These are phyloP conservation scores for Chamaea fasciata DNA, from an alignment of 2,113 vertebrate species.

Conservation along the genomic window DNA sequence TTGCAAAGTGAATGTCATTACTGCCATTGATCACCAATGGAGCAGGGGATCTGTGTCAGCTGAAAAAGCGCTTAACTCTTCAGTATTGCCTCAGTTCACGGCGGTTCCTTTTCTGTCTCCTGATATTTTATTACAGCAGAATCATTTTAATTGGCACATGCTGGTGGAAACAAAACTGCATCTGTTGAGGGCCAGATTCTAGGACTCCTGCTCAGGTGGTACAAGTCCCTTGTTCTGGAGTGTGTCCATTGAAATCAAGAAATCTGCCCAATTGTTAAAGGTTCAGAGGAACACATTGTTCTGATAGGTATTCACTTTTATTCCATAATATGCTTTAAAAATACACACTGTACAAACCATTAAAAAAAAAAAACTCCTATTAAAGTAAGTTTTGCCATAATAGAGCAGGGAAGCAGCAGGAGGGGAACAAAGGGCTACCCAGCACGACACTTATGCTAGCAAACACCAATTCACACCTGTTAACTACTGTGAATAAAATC, in stretches of 20 bases:
- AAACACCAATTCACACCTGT: conserved; percentile 67
- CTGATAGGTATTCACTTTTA: conserved; percentile 56
- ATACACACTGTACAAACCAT: conserved; percentile 58
- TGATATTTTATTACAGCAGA: conserved; percentile 54
- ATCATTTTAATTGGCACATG: conserved; percentile 65
- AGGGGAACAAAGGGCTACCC: conserved; percentile 62
- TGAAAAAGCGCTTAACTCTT: conserved; percentile 13
- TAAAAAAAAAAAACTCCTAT: conserved; percentile 46
- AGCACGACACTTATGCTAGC: conserved; percentile 54
- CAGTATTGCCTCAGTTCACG: conserved; percentile 13
- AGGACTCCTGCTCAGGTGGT: conserved; percentile 40
- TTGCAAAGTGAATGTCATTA: conserved; percentile 45
- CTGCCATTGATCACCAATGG: conserved; percentile 10
- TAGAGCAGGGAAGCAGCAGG: conserved; percentile 58
- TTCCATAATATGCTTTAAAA: conserved; percentile 63
- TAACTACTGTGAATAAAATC: conserved; percentile 67
- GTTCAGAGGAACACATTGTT: conserved; percentile 60
- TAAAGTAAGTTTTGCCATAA: conserved; percentile 64
- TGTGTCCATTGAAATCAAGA: conserved; percentile 50
- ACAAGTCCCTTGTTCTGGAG: conserved; percentile 49
- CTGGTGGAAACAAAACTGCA: conserved; percentile 56
- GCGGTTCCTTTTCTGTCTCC: conserved; percentile 16
- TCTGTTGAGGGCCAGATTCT: conserved; percentile 57
- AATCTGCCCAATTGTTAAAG: conserved; percentile 50
- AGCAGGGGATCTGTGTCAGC: conserved; percentile 19